Percentiles rank a stretch among this genome's conserved stretches.
These are phyloP conservation scores for Drosophila koepferae DNA, from an alignment of 2,888 invertebrate genomes.

Conservation along the genomic window DNA sequence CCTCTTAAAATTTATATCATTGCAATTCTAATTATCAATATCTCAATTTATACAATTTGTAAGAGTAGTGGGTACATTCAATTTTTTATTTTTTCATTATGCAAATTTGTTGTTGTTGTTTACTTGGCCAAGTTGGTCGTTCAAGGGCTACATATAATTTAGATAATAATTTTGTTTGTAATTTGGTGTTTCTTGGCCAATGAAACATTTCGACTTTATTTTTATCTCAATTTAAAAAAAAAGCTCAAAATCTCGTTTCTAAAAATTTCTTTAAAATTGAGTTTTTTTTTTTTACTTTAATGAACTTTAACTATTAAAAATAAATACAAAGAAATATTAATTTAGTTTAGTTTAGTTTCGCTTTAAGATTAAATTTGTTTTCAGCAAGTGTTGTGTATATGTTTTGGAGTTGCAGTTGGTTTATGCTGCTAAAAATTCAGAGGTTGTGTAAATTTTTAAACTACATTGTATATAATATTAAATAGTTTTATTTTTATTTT, in stretches of 20 bases:
- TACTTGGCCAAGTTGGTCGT: too few species aligned
- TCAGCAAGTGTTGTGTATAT: conserved; percentile 67
- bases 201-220: conserved; percentile 13
- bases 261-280: conserved; percentile 33
- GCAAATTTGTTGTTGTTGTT: too few species aligned
- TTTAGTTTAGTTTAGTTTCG: conserved; percentile 38
- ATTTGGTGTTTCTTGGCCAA: conserved; percentile 23
- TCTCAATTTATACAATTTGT: conserved; percentile 22
- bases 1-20: background rate
- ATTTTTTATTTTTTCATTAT: conserved; percentile 3
- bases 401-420: conserved; percentile 31
- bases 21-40: background rate
- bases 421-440: conserved; percentile 38
- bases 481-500: conserved; percentile 29
- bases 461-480: conserved; percentile 42
- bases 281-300: conserved; percentile 22
- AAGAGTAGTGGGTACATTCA: conserved; percentile 26
- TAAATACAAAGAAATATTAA: conserved; percentile 60
- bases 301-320: conserved; percentile 67
- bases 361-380: conserved; percentile 42
- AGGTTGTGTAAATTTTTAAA: conserved; percentile 66
- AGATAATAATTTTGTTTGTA: conserved; percentile 46
- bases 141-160: conserved; percentile 61
- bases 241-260: conserved; percentile 54
- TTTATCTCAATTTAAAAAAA: conserved; percentile 41